A percentile compares a stretch with the other conserved stretches of the same genome.
Conservation (phyloP, 2,888 invertebrate genomes). For the Pteria penguin region DNA sequence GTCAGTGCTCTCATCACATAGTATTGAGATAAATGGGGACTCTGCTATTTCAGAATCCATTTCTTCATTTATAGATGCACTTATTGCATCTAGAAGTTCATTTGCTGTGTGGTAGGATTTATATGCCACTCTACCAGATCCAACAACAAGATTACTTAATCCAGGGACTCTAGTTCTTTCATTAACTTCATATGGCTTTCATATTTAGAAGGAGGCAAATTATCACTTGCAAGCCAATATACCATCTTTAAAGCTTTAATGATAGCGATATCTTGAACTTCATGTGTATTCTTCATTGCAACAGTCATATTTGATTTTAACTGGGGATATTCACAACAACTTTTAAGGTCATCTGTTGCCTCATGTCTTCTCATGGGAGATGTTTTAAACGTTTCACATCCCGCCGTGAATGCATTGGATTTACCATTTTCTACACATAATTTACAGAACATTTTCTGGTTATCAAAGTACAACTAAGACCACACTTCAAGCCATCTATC, state of each 20-base stretch:
- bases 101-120: conserved; percentile 25
- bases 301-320: background rate
- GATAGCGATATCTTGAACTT: background rate
- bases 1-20: conserved; percentile 45
- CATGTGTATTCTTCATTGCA: conserved; percentile 4
- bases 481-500: too few species aligned
- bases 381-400: conserved; percentile 11
- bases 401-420: conserved; percentile 8
- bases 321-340: background rate
- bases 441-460: conserved; percentile 9
- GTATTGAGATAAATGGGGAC: conserved; percentile 34
- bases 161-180: conserved; percentile 11
- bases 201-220: conserved; percentile 11
- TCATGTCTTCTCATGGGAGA: conserved; percentile 9
- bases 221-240: conserved; percentile 14
- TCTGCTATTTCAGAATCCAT: conserved; percentile 18
- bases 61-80: conserved; percentile 19
- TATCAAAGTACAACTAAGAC: background rate
- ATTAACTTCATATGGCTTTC: conserved; percentile 2
- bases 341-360: conserved; percentile 4
- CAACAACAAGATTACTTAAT: background rate
- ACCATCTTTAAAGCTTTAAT: conserved; percentile 18
- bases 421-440: background rate
- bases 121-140: conserved; percentile 4
- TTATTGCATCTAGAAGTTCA: conserved; percentile 24